These are phyloP conservation scores for Triplophysa dalaica DNA, from an alignment of 2,113 vertebrate species.

Conservation along the genomic window DNA sequence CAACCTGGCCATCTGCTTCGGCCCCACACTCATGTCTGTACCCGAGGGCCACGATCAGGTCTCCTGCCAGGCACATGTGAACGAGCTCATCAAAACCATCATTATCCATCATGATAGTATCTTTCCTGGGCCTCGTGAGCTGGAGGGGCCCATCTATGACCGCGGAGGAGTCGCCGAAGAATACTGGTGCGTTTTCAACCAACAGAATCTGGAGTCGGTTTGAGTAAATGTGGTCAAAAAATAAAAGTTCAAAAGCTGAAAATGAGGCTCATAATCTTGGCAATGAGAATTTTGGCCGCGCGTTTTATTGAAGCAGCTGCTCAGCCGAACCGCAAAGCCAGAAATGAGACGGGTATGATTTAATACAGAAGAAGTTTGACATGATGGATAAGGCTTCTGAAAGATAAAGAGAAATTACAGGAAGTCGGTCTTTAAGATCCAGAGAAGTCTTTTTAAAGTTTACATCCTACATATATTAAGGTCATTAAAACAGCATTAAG, in stretches of 20 bases:
- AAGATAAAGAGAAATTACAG: slow-evolving; percentile 23
- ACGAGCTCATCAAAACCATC: slow-evolving; percentile 98
- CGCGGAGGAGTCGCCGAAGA: slow-evolving; percentile 83
- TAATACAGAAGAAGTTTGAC: slow-evolving; percentile 1
- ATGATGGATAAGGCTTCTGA: not conserved
- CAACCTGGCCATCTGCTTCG: slow-evolving; percentile 98
- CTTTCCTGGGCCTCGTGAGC: slow-evolving; percentile 85
- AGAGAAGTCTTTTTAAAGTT: slow-evolving; percentile 1
- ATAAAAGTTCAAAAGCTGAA: not conserved
- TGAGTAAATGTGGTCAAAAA: not conserved
- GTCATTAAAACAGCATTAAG: not conserved
- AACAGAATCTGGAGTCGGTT: not conserved
- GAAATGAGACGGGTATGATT: slow-evolving; percentile 17
- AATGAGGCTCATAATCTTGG: slow-evolving; percentile 17
- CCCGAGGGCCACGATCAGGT: slow-evolving; percentile 96
- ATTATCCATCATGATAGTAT: slow-evolving; percentile 95
- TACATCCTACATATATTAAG: not conserved
- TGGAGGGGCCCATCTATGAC: slow-evolving; percentile 89
- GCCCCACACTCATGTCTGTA: slow-evolving; percentile 96
- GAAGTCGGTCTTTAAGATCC: not conserved
- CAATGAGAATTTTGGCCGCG: not conserved
- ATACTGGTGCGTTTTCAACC: slow-evolving; percentile 82
- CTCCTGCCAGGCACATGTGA: slow-evolving; percentile 97
- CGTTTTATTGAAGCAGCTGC: slow-evolving; percentile 15
- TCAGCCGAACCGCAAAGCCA: not conserved